Evolutionary conservation across 2,888 invertebrate species (phyloP).

Genomic region (Pseudanteris insignis): DNA sequence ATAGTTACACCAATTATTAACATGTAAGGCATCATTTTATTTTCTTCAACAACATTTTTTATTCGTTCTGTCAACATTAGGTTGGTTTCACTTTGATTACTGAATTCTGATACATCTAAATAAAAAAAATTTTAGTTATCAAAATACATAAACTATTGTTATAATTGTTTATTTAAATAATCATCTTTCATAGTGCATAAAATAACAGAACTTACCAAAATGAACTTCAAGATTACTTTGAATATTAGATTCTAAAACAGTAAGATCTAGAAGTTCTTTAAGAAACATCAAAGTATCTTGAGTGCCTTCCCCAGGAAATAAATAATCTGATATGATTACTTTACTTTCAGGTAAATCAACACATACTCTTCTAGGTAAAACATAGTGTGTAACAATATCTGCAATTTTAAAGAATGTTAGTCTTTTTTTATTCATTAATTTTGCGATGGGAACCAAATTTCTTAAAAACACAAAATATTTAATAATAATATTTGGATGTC

Average conservation of each 20-base stretch:
- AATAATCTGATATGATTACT: conserved; percentile 85
- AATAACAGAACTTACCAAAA: conserved; percentile 71
- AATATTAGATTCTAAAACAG: conserved; percentile 76
- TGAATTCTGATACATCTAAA: conserved; percentile 66
- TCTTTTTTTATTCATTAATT: no score
- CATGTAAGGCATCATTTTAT: conserved; percentile 70
- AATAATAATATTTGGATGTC: no score
- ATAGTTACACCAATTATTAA: conserved; percentile 73
- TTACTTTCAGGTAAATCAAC: conserved; percentile 74
- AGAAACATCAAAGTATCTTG: conserved; percentile 83
- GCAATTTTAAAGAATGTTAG: conserved; percentile 11
- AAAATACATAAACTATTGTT: not conserved
- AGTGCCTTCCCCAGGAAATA: conserved; percentile 89
- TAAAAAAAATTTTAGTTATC: conserved; percentile 4
- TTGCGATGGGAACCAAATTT: no score
- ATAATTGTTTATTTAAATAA: not conserved
- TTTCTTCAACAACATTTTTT: conserved; percentile 70
- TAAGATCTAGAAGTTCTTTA: conserved; percentile 82
- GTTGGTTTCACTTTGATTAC: conserved; percentile 60
- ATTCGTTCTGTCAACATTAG: conserved; percentile 69
- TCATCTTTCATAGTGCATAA: not conserved
- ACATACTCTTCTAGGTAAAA: conserved; percentile 87
- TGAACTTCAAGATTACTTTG: conserved; percentile 80
- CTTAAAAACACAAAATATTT: no score
- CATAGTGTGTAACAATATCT: conserved; percentile 85